Base-by-base conservation (phyloP, 2,113 vertebrate genomes). In the Pomatorhinus ruficollis region DNA sequence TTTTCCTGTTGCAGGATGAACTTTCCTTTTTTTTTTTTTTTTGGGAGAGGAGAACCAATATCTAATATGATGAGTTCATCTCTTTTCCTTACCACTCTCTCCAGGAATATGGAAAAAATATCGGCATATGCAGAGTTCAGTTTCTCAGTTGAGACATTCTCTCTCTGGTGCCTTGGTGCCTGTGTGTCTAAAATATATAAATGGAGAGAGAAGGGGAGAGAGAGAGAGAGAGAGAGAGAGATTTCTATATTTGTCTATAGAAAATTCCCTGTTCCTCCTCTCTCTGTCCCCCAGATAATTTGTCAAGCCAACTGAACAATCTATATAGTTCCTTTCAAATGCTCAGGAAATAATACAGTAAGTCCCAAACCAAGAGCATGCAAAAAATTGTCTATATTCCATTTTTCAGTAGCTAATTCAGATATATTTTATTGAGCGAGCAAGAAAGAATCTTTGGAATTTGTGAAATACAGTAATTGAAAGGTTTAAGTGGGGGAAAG, bases 391-490 rank as follows among this genome's bases (percentile, higher is more conserved):
- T 80, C 83, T 77, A 33, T 70, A 81, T 65, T 74, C 74, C 10
- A 47, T 94, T 89, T 96, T 92, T 60, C 71, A 54, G 63, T 77
- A 84, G 61, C 81, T 93, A 91, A 71, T 93, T 96, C 77, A n/a
- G 63, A 53, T 80, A 54, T 24, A 17, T 94, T 93, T 93, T 92
- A 88, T 82, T 90, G 88, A 95, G 56, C 59, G 86, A 95, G 63
- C 78, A 79, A 90, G 87, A 91, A 97, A 93, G 65, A 90, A 76
- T 94, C 83, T 90, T 94, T 47, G 44, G 85, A 92, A 93, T 96
- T 96, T 89, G 91, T 80, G 84, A 81, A 92, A 92, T 93, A 91
- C 61, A 80, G 28, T 96, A 96, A 97, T 79, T 93, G 93, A 95
- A 95, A 94, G 94, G 70, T 96, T 91, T 93, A 90, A 96, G 89